Percentiles rank a stretch among this genome's conserved stretches.
Evolutionary conservation across 2,113 vertebrate genomes (phyloP).

Genomic region (Peromyscus polionotus): DNA sequence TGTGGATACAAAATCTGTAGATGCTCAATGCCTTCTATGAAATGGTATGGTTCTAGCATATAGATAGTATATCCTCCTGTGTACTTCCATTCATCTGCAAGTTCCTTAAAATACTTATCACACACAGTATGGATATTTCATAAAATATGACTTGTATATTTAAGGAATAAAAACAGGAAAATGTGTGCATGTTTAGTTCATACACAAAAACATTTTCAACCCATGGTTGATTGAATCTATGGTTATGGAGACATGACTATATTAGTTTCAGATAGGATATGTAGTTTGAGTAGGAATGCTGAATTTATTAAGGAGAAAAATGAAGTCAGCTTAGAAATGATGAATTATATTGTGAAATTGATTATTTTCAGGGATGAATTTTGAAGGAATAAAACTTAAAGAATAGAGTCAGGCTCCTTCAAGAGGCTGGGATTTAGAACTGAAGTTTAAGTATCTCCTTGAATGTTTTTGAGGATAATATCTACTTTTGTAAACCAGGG

Average conservation of each 20-base stretch:
- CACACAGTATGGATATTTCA: background rate
- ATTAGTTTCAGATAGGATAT: background rate
- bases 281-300: background rate
- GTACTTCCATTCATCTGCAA: background rate
- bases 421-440: background rate
- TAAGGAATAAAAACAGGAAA: background rate
- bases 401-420: background rate
- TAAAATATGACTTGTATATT: background rate
- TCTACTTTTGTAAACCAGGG: background rate
- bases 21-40: background rate
- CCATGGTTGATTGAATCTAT: too few species aligned
- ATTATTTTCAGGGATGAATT: background rate
- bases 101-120: background rate
- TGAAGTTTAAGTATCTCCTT: background rate
- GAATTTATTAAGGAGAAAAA: background rate
- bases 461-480: background rate
- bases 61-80: background rate
- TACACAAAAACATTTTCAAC: background rate
- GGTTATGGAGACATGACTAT: background rate
- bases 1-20: background rate
- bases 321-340: slow-evolving; percentile 21
- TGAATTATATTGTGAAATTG: background rate
- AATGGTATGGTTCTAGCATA: background rate
- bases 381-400: background rate
- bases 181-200: background rate